These are phyloP conservation scores for Eupeodes latifasciatus DNA, from an alignment of 2,888 invertebrate species.

Conservation along the genomic window DNA sequence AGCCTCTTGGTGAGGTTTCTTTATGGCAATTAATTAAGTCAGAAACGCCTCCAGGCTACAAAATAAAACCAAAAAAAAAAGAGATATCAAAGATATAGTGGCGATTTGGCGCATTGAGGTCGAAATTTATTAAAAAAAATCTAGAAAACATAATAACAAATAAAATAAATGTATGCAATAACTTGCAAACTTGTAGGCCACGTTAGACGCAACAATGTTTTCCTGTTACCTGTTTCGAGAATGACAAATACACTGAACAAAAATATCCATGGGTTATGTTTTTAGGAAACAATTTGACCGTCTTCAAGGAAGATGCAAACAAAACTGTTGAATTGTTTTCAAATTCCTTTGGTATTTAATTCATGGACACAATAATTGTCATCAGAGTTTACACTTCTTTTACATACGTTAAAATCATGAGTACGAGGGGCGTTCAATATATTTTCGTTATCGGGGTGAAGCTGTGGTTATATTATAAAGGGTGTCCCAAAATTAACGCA, in stretches of 20 bases:
- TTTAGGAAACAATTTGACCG: too few species aligned
- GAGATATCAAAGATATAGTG: constrained; percentile 7
- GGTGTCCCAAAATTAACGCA: too few species aligned
- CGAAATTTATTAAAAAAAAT: constrained; percentile 66
- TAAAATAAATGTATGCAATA: background rate
- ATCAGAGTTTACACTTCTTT: background rate
- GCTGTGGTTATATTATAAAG: too few species aligned
- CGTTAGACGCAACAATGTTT: constrained; percentile 24
- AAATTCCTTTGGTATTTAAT: background rate
- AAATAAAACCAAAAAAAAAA: constrained; percentile 3
- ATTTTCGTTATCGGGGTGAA: too few species aligned
- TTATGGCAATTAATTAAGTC: constrained; percentile 57
- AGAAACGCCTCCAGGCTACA: constrained; percentile 29
- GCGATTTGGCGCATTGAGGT: constrained; percentile 66
- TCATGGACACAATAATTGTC: constrained; percentile 2
- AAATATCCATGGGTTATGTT: background rate
- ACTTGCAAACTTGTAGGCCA: constrained; percentile 53
- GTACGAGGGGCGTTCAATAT: too few species aligned
- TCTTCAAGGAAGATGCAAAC: background rate
- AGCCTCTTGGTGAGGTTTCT: constrained; percentile 53
- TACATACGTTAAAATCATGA: background rate
- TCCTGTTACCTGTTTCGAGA: constrained; percentile 44
- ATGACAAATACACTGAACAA: constrained; percentile 5
- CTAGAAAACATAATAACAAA: background rate
- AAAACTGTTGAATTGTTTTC: constrained; percentile 2